phyloP scores from a whole-genome alignment of 2,797 vertebrate species.

The Apogon hyalosoma region DNA sequence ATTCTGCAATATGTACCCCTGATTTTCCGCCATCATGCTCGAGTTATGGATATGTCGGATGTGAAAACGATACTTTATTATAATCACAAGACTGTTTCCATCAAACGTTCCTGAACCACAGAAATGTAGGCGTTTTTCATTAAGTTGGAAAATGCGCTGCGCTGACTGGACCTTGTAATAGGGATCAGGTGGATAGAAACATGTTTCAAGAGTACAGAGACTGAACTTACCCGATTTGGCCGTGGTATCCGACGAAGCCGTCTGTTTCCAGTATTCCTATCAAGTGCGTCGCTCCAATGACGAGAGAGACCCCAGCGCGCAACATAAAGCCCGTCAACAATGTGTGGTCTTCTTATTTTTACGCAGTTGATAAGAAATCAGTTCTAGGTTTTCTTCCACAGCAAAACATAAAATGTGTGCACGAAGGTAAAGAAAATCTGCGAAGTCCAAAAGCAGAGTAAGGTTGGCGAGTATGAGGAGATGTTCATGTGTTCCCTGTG shows the following conservation, averaged over 20 bases:
- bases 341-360: constrained; percentile 77
- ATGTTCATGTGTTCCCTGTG: constrained; percentile 62
- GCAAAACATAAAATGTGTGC: constrained; percentile 69
- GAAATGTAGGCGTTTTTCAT: constrained; percentile 35
- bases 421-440: constrained; percentile 53
- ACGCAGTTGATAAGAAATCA: constrained; percentile 76
- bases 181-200: constrained; percentile 9
- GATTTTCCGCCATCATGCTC: background rate
- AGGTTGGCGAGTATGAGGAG: constrained; percentile 51
- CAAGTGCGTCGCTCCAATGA: constrained; percentile 80
- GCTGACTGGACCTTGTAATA: constrained; percentile 21
- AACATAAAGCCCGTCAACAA: constrained; percentile 75
- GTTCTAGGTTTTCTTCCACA: constrained; percentile 72
- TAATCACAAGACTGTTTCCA: background rate
- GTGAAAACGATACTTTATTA: background rate
- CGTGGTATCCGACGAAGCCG: constrained; percentile 70
- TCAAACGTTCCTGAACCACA: constrained; percentile 2
- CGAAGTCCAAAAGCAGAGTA: constrained; percentile 77
- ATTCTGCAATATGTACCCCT: constrained; percentile 5
- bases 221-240: constrained; percentile 88
- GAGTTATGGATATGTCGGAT: background rate
- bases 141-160: constrained; percentile 61
- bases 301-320: constrained; percentile 71
- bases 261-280: constrained; percentile 82
- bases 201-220: constrained; percentile 3